Evolutionary conservation across 2,888 invertebrate genomes (phyloP), one percentile per base, ranked within the genome.

Genomic region (Agriotes lineatus): DNA sequence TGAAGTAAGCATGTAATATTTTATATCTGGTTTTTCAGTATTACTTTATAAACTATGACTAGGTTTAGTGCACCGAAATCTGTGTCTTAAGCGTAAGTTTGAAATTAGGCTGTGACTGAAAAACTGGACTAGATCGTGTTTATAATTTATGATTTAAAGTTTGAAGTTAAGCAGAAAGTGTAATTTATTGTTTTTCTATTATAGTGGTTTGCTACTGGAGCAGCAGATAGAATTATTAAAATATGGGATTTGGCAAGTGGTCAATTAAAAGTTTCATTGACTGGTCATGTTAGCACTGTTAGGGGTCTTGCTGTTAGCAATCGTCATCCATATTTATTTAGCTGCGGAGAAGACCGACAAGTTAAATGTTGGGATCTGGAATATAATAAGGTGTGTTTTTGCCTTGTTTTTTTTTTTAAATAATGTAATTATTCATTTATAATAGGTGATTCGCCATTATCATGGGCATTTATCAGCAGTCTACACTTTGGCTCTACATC

Each of bases 331-430:
- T 99, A 99, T 82, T 86, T 99, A 50, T 99, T 99, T 86, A 97
- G 97, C 73, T 98, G 97, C 82, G 99, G 99, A 9, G 99, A 99
- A 86, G 99, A 99, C 85, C 91, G 99, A 78, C 97, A 97, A 86
- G 99, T 99, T 0, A 99, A 99, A 86, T 99, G 99, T 82, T 99
- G 99, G 99, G 99, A 99, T 86, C 87, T 99, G 25, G 99, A 99
- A 85, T 97, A 99, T 80, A 99, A 99, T 82, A 99, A 99, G 86
- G 94, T 93, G 72, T 72, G 59, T 60, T 42, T 2, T 19, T 54
- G 5, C n/a, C n/a, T 2, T 20, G 42, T 0, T 52, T 52, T 19
- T 25, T 61, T 57, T 64, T n/a, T 39, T 69, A 70, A 64, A 58
- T 60, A 60, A 77, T 81, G 10, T 80, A 93, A 14, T 14, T 2